Conservation (phyloP, 2,113 vertebrate species). For the Nymphicus hollandicus region DNA sequence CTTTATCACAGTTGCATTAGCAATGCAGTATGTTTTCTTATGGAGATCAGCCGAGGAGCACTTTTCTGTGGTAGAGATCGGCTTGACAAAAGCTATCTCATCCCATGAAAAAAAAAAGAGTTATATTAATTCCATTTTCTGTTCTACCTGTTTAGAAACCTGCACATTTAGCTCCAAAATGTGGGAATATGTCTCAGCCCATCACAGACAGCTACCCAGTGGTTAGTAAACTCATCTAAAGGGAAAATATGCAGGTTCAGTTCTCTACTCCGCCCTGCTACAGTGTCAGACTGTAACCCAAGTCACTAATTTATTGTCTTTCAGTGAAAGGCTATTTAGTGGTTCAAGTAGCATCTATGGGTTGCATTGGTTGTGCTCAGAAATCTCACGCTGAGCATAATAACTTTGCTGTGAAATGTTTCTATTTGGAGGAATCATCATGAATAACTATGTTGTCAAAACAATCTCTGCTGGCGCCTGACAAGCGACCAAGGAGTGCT, state of each 20-base stretch:
- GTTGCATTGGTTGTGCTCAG: fast-evolving
- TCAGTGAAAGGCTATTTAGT: background rate
- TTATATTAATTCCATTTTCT: background rate
- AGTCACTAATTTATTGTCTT: background rate
- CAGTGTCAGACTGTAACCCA: background rate
- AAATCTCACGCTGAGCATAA: background rate
- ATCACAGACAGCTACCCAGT: background rate
- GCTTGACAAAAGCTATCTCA: background rate
- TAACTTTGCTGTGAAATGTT: background rate
- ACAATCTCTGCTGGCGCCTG: background rate
- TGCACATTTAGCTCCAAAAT: background rate
- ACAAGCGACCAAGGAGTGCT: background rate
- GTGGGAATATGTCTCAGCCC: background rate
- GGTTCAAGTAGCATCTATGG: background rate
- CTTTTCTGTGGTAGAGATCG: background rate
- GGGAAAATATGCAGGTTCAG: background rate
- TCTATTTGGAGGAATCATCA: background rate
- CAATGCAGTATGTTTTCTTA: background rate
- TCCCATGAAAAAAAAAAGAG: background rate
- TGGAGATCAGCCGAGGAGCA: background rate
- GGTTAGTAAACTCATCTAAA: background rate
- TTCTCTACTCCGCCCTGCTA: background rate
- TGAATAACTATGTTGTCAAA: background rate
- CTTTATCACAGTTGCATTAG: background rate
- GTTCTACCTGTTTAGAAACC: background rate